A percentile compares a stretch with the other conserved stretches of the same genome.
Conservation (phyloP, 1,140 invertebrate species). For the Drosophila sp. region DNA sequence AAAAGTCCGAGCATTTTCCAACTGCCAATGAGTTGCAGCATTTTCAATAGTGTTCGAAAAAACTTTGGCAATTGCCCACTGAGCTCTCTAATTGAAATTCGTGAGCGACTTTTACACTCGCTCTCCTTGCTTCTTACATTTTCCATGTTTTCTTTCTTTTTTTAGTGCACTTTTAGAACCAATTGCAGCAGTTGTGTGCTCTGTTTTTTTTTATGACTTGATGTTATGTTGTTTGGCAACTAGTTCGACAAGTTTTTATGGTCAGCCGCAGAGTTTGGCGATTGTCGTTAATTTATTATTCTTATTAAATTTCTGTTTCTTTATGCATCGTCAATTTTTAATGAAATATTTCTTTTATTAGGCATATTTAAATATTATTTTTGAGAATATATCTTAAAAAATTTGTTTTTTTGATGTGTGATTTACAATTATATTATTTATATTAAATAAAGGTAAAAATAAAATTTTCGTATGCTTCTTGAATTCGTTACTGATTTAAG, state of each 20-base stretch:
- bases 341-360: too few relatives aligned
- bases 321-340: too few relatives aligned
- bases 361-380: too few relatives aligned
- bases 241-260: not conserved
- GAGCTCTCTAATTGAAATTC: constrained; percentile 35
- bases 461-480: too few relatives aligned
- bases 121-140: too few relatives aligned
- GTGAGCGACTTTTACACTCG: constrained; percentile 16
- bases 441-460: too few relatives aligned
- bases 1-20: not conserved
- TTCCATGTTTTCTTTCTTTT: too few relatives aligned
- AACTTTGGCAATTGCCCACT: constrained; percentile 23
- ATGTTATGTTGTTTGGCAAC: constrained; percentile 4
- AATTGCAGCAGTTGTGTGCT: constrained; percentile 22
- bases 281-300: not conserved
- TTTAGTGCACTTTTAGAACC: not conserved
- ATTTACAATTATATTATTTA: too few relatives aligned
- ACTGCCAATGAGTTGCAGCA: constrained; percentile 18
- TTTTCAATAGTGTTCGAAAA: constrained; percentile 21
- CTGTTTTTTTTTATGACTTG: constrained; percentile 2
- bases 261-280: too few relatives aligned
- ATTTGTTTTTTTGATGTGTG: too few relatives aligned
- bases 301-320: not conserved
- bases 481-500: too few relatives aligned
- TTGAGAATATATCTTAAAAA: too few relatives aligned